These are phyloP conservation scores for Drosophila pruinosa DNA, from an alignment of 1,140 invertebrate genomes.

Conservation along the genomic window DNA sequence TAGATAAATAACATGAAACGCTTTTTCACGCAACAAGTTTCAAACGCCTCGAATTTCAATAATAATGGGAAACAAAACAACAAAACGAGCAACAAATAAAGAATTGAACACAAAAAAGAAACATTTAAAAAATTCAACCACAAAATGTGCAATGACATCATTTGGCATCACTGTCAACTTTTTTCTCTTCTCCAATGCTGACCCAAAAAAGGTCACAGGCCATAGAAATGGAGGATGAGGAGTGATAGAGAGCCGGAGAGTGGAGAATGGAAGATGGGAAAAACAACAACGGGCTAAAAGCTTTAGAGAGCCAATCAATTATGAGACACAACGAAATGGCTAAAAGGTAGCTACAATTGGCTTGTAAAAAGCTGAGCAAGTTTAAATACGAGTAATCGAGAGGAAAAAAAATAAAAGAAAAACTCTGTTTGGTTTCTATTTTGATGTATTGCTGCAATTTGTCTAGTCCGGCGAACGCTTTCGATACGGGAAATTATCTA, in stretches of 20 bases:
- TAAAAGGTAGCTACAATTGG: slow-evolving; percentile 54
- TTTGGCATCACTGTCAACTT: slow-evolving; percentile 75
- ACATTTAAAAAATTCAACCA: slow-evolving; percentile 44
- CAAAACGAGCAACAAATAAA: slow-evolving; percentile 22
- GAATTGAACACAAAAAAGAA: slow-evolving; percentile 26
- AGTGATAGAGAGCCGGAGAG: no score
- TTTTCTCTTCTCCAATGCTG: slow-evolving; percentile 1
- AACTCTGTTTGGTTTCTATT: slow-evolving; percentile 22
- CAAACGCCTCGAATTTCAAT: slow-evolving; percentile 36
- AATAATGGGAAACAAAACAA: slow-evolving; percentile 36
- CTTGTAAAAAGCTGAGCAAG: slow-evolving; percentile 6
- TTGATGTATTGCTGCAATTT: slow-evolving; percentile 75
- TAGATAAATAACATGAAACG: slow-evolving; percentile 37
- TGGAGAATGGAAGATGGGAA: not conserved
- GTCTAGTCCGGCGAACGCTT: slow-evolving; percentile 57
- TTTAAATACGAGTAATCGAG: slow-evolving; percentile 19
- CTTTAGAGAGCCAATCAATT: slow-evolving; percentile 60
- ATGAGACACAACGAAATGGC: slow-evolving; percentile 40
- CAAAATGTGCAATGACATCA: slow-evolving; percentile 67
- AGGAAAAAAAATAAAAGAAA: not conserved
- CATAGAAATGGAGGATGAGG: not conserved
- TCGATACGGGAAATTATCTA: slow-evolving; percentile 74
- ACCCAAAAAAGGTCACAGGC: slow-evolving; percentile 43
- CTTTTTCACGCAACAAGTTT: slow-evolving; percentile 41
- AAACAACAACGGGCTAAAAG: slow-evolving; percentile 34